A percentile compares a stretch with the other conserved stretches of the same genome.
phyloP scores from a whole-genome alignment of 2,797 vertebrate genomes.

The Caiman crocodilus region DNA sequence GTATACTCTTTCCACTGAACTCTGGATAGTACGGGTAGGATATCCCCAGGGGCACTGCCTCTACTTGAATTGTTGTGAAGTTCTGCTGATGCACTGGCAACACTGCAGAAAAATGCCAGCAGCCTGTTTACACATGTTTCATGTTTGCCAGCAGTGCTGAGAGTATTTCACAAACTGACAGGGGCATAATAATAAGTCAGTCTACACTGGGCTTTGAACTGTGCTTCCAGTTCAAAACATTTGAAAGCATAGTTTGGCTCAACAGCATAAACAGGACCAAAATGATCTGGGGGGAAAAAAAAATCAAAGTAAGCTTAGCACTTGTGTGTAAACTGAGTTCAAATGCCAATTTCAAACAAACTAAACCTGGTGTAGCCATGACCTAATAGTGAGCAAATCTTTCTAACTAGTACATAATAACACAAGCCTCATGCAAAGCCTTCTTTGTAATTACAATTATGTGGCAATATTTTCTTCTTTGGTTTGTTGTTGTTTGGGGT shows the following conservation, averaged over 20 bases:
- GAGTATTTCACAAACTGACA: background rate
- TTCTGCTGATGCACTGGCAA: background rate
- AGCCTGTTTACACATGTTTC: background rate
- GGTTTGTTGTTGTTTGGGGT: background rate
- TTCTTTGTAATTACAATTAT: background rate
- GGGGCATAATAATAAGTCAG: background rate
- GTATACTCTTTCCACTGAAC: background rate
- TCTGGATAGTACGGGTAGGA: background rate
- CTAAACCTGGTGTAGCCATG: background rate
- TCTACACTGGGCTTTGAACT: background rate
- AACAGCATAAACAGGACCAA: background rate
- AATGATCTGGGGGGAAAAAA: background rate
- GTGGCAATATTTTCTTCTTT: background rate
- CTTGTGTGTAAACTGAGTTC: background rate
- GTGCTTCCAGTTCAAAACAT: background rate
- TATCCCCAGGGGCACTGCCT: background rate
- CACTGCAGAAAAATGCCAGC: background rate
- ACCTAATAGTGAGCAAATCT: background rate
- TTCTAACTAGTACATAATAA: background rate
- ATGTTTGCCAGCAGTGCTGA: background rate
- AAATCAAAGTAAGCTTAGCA: background rate
- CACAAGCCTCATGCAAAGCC: background rate
- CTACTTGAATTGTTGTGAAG: background rate
- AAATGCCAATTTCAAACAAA: slow-evolving; percentile 6
- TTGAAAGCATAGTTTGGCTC: slow-evolving; percentile 2